Conservation (phyloP, 2,113 vertebrate genomes). For the Macheiramphus alcinus region DNA sequence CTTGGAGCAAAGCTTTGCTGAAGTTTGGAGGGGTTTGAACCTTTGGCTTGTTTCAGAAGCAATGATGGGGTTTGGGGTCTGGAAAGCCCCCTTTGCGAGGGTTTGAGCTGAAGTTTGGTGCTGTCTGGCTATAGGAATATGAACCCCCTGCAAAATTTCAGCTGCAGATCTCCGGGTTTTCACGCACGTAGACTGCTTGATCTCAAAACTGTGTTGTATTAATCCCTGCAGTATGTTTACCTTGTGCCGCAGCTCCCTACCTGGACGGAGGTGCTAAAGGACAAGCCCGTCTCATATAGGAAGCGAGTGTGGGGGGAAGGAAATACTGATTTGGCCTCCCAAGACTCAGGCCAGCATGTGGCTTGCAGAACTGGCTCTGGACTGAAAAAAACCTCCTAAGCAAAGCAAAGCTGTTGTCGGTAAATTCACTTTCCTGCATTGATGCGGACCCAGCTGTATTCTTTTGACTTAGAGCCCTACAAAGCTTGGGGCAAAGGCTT, state of each 20-base stretch:
- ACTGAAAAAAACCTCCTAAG: neutral
- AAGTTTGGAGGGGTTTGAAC: neutral
- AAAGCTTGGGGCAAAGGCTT: neutral
- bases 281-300: neutral
- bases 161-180: neutral
- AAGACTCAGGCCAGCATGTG: constrained; percentile 25
- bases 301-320: neutral
- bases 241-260: neutral
- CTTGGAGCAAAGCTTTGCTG: neutral
- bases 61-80: neutral
- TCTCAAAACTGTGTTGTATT: neutral
- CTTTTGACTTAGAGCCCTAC: neutral
- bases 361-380: constrained; percentile 17
- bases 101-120: neutral
- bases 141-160: neutral
- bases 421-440: constrained; percentile 11
- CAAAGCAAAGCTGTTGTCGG: constrained; percentile 18
- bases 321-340: neutral
- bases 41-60: neutral
- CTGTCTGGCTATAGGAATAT: neutral
- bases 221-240: neutral
- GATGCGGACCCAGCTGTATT: neutral
- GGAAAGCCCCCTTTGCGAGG: neutral
- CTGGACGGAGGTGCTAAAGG: neutral
- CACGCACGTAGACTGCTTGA: rapidly evolving